Evolutionary conservation across 1,140 invertebrate genomes (phyloP).

Genomic region (Nomia melanderi): DNA sequence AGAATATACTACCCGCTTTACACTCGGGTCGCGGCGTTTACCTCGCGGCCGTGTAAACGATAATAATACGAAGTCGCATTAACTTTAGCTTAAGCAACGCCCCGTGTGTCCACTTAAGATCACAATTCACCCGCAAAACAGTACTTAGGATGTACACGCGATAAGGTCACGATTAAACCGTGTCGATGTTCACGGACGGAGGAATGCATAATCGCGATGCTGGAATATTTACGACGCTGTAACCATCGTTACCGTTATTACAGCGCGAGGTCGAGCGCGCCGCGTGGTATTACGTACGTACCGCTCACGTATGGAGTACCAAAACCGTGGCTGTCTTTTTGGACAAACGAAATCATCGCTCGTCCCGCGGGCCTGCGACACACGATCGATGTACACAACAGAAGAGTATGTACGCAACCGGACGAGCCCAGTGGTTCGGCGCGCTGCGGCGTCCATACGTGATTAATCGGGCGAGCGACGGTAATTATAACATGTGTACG

Average conservation of each 20-base stretch:
- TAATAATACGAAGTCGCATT: neutral
- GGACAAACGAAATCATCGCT: slow-evolving; percentile 23
- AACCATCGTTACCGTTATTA: slow-evolving; percentile 13
- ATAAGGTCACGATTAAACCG: slow-evolving; percentile 12
- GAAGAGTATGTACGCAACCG: slow-evolving; percentile 35
- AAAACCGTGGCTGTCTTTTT: neutral
- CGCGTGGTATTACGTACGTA: neutral
- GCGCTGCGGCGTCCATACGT: neutral
- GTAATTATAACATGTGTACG: slow-evolving; percentile 65
- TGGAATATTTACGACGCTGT: slow-evolving; percentile 17
- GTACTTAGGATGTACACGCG: neutral
- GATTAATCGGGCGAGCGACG: slow-evolving; percentile 60
- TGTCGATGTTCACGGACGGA: neutral
- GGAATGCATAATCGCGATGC: slow-evolving; percentile 3
- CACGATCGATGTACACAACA: neutral
- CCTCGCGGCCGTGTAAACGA: neutral
- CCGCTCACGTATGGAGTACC: neutral
- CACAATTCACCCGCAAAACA: neutral
- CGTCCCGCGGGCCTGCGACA: slow-evolving; percentile 5
- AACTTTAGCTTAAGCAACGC: neutral
- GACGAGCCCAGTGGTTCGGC: no score
- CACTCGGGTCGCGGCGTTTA: neutral
- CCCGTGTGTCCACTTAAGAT: neutral
- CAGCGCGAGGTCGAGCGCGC: neutral
- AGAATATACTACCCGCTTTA: neutral